These are phyloP conservation scores for Nephila pilipes DNA, from an alignment of 1,140 invertebrate species.

Conservation along the genomic window DNA sequence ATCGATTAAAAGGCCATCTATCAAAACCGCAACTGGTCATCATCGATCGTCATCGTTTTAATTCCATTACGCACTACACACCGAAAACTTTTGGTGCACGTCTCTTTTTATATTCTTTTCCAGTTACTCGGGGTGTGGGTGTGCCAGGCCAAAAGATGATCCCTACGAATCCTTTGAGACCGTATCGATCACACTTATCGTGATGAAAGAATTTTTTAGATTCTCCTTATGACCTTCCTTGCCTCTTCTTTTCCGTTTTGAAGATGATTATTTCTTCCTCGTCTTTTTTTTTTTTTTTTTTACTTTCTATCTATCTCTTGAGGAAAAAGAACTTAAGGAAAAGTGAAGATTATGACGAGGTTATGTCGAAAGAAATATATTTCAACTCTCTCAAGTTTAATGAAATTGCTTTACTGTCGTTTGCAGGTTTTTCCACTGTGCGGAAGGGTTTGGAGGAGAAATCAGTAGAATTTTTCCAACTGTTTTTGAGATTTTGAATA, in stretches of 20 bases:
- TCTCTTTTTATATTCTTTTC: constrained; percentile 15
- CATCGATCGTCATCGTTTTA: constrained; percentile 68
- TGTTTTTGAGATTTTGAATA: not conserved
- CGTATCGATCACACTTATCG: constrained; percentile 71
- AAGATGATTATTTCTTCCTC: constrained; percentile 58
- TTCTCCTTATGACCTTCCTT: constrained; percentile 3
- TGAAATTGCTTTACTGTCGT: constrained; percentile 48
- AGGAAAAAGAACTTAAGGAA: constrained; percentile 4
- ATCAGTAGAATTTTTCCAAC: not conserved
- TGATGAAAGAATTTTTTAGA: constrained; percentile 70
- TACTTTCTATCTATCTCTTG: not conserved
- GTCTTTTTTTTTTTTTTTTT: not conserved
- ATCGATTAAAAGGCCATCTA: constrained; percentile 70
- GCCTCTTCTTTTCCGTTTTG: constrained; percentile 30
- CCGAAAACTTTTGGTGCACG: constrained; percentile 5
- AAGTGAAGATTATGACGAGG: constrained; percentile 69
- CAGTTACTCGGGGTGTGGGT: not conserved
- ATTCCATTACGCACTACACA: constrained; percentile 70
- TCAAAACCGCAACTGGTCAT: constrained; percentile 73
- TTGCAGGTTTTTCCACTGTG: not conserved
- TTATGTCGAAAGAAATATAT: constrained; percentile 65
- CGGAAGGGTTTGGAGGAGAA: not conserved
- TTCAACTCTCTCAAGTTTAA: constrained; percentile 28
- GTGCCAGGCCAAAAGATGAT: constrained; percentile 50
- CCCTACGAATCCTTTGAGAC: constrained; percentile 71